A percentile compares a stretch with the other conserved stretches of the same genome.
These are phyloP conservation scores for Macrophya alboannulata DNA, from an alignment of 2,888 invertebrate species.

Conservation along the genomic window DNA sequence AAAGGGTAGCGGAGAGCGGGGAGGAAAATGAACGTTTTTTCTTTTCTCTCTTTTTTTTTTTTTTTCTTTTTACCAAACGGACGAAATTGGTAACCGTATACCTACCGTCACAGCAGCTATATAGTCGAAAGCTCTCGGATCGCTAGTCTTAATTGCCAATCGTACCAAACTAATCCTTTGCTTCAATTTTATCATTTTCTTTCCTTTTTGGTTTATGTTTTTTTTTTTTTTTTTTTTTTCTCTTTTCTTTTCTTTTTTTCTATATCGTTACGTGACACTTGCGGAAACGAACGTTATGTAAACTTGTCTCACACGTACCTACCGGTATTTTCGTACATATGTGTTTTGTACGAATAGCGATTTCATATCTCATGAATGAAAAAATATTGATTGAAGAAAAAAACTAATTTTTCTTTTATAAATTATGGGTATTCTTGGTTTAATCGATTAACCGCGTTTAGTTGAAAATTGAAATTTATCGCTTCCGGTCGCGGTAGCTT, in stretches of 20 bases:
- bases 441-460: constrained; percentile 18
- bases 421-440: neutral
- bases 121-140: constrained; percentile 37
- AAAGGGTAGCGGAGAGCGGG: neutral
- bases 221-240: neutral
- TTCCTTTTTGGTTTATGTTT: neutral
- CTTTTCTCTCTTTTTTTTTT: neutral
- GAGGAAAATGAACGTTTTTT: constrained; percentile 21
- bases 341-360: neutral
- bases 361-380: neutral
- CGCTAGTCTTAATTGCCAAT: constrained; percentile 53
- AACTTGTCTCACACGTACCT: neutral
- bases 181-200: constrained; percentile 3
- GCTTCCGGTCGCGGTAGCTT: neutral
- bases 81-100: constrained; percentile 45
- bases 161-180: constrained; percentile 46
- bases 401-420: neutral
- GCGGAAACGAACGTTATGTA: constrained; percentile 26
- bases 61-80: constrained; percentile 16
- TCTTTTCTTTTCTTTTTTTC: too few relatives aligned
- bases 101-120: neutral
- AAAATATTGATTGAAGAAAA: neutral
- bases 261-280: constrained; percentile 27
- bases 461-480: constrained; percentile 40
- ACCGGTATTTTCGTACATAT: neutral